Evolutionary conservation across 2,113 vertebrate genomes (phyloP).

Genomic region (Peromyscus californicus): DNA sequence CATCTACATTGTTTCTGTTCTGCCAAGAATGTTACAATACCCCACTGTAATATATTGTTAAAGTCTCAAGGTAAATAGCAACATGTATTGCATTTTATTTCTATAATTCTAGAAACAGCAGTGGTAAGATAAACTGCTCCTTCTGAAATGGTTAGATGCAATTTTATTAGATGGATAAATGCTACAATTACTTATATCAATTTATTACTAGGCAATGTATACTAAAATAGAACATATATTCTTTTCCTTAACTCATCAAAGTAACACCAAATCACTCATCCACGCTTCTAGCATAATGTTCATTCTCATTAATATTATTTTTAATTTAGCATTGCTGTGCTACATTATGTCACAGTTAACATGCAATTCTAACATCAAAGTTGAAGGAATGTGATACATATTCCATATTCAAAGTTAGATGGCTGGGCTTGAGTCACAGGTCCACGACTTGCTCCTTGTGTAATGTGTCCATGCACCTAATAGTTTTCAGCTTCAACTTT

Average conservation of each 20-base stretch:
- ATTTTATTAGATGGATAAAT: not conserved
- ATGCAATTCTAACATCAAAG: not conserved
- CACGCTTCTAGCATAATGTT: not conserved
- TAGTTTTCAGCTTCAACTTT: not conserved
- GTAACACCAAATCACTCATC: not conserved
- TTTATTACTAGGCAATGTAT: not conserved
- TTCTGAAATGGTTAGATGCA: not conserved
- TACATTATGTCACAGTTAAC: not conserved
- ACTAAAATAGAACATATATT: not conserved
- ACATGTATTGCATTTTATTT: not conserved
- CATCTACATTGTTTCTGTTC: not conserved
- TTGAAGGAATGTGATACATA: not conserved
- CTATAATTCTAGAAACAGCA: not conserved
- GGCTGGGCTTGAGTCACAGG: not conserved
- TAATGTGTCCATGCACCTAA: not conserved
- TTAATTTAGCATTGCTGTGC: not conserved
- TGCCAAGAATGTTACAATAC: not conserved
- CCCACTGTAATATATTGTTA: not conserved
- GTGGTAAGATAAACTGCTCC: not conserved
- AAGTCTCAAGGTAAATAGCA: not conserved
- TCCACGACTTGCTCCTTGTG: not conserved
- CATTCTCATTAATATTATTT: not conserved
- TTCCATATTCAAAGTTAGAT: not conserved
- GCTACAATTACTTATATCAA: not conserved
- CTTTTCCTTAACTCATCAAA: not conserved